These are phyloP conservation scores for Chrysaora quinquecirrha DNA, from an alignment of 30 jellyfish, hydroid and myxozoan genomes.

Conservation along the genomic window DNA sequence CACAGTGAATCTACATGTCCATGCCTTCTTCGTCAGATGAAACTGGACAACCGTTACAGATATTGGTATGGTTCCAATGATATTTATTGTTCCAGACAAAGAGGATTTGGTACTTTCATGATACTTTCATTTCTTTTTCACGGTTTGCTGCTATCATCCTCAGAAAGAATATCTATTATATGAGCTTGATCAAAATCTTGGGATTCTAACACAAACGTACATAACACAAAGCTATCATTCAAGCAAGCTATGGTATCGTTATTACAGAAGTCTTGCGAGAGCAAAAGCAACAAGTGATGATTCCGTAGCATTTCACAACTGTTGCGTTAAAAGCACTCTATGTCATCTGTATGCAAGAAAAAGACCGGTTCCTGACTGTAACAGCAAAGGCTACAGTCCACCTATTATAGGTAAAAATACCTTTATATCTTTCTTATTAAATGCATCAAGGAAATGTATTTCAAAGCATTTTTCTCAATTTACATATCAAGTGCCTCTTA, in stretches of 20 bases:
- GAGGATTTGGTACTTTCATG: conserved; percentile 28
- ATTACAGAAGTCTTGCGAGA: neutral
- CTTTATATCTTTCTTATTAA: neutral
- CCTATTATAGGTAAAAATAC: neutral
- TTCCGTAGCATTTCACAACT: conserved; percentile 7
- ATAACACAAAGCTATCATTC: conserved; percentile 8
- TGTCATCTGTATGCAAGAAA: conserved; percentile 20
- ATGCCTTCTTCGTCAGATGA: neutral
- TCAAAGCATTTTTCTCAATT: too few species aligned
- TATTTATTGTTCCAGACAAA: conserved; percentile 16
- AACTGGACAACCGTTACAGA: conserved; percentile 26
- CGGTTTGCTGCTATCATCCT: conserved; percentile 29
- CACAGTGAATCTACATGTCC: conserved; percentile 42
- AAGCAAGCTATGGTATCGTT: conserved; percentile 5
- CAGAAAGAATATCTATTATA: too few species aligned
- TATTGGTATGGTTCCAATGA: conserved; percentile 8
- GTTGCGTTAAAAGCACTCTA: conserved; percentile 17
- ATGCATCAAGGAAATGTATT: too few species aligned
- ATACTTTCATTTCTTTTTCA: conserved; percentile 21
- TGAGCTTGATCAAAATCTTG: too few species aligned
- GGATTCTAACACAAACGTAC: conserved; percentile 24
- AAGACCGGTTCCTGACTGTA: conserved; percentile 28
- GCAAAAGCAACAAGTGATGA: conserved; percentile 22
- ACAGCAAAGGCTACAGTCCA: neutral
- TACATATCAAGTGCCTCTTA: too few species aligned